These are phyloP conservation scores for Drosophila yakuba DNA, from an alignment of 1,140 invertebrate genomes.

Conservation along the genomic window DNA sequence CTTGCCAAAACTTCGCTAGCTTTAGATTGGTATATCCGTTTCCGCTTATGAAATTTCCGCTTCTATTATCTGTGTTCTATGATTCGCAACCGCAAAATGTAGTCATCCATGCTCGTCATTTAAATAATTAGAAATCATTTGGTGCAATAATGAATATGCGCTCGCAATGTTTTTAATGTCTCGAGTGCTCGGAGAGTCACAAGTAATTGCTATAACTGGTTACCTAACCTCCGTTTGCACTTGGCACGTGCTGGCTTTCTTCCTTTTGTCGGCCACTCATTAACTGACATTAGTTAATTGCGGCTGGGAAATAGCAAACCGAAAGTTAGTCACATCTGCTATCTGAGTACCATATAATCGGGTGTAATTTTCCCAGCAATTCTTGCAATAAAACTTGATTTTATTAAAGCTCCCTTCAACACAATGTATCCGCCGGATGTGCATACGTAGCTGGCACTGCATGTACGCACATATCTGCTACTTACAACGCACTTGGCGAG, in stretches of 20 bases:
- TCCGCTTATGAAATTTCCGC: no score
- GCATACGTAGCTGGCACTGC: neutral
- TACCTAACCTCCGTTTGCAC: conserved; percentile 25
- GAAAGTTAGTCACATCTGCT: conserved; percentile 9
- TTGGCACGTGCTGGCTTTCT: conserved; percentile 36
- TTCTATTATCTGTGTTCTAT: no score
- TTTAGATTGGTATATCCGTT: no score
- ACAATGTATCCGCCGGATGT: conserved; percentile 46
- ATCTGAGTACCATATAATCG: conserved; percentile 11
- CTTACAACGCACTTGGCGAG: conserved; percentile 10
- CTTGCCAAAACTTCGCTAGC: no score
- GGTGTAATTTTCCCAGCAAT: conserved; percentile 10
- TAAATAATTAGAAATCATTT: no score
- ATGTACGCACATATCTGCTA: conserved; percentile 11
- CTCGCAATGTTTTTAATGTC: neutral
- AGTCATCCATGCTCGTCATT: no score
- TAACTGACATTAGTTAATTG: conserved; percentile 52
- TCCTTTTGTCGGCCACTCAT: conserved; percentile 39
- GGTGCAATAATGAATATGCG: no score
- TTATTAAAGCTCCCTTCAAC: conserved; percentile 37
- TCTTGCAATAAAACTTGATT: conserved; percentile 34
- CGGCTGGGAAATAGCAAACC: conserved; percentile 25
- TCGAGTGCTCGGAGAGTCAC: neutral
- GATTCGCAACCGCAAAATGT: no score
- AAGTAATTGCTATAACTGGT: conserved; percentile 12